Conservation (phyloP, 1,140 invertebrate species). For the Drosophila triauraria region DNA sequence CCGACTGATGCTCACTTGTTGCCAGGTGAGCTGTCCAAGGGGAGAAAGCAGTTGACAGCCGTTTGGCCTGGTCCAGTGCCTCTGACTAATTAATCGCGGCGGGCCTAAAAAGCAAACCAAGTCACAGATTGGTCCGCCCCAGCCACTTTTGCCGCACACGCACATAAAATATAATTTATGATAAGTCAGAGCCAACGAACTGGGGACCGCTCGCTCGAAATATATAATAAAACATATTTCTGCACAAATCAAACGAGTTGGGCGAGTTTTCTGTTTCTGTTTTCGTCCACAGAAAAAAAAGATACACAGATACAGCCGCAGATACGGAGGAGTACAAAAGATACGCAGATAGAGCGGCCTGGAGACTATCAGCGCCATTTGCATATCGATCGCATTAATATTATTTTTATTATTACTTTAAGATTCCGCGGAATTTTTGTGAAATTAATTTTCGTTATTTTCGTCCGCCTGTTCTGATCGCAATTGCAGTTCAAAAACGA, state of each 20-base stretch:
- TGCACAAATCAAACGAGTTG: slow-evolving; percentile 78
- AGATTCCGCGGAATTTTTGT: slow-evolving; percentile 4
- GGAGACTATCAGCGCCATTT: slow-evolving; percentile 68
- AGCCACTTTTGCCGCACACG: slow-evolving; percentile 65
- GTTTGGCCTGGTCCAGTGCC: slow-evolving; percentile 53
- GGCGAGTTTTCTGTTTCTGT: slow-evolving; percentile 62
- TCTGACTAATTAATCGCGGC: slow-evolving; percentile 40
- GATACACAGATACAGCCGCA: slow-evolving; percentile 29
- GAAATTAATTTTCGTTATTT: slow-evolving; percentile 11
- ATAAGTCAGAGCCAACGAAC: slow-evolving; percentile 56
- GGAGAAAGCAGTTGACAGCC: slow-evolving; percentile 67
- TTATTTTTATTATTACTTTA: slow-evolving; percentile 65
- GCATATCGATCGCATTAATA: slow-evolving; percentile 79
- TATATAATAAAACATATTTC: slow-evolving; percentile 81
- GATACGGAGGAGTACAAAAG: slow-evolving; percentile 39
- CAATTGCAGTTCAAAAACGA: slow-evolving; percentile 61
- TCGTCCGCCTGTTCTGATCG: neutral
- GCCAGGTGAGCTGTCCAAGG: slow-evolving; percentile 46
- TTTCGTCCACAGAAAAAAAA: slow-evolving; percentile 23
- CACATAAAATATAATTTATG: slow-evolving; percentile 82
- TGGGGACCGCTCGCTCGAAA: slow-evolving; percentile 9
- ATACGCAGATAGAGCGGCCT: slow-evolving; percentile 48
- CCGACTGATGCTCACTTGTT: slow-evolving; percentile 67
- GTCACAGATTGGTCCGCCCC: slow-evolving; percentile 34
- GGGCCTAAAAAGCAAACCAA: slow-evolving; percentile 56